phyloP scores from a whole-genome alignment of 1,140 invertebrate species.

The Zaprionus gabonicus region DNA sequence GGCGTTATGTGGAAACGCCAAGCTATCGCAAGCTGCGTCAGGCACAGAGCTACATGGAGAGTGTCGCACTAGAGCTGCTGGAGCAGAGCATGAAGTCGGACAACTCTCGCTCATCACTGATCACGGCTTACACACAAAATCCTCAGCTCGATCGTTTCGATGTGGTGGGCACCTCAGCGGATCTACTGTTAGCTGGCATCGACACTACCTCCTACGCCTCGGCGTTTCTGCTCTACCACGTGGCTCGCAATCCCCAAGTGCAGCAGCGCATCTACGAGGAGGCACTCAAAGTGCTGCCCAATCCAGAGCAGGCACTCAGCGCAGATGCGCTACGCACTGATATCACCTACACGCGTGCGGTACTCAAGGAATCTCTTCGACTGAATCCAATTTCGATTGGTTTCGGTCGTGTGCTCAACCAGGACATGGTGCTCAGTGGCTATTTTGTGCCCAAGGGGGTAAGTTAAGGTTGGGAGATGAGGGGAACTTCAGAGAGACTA shows the following conservation, averaged over 20 bases:
- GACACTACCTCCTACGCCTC: conserved; percentile 94
- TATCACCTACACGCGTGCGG: conserved; percentile 90
- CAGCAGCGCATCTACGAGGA: conserved; percentile 91
- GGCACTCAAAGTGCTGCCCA: conserved; percentile 86
- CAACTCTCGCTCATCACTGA: conserved; percentile 84
- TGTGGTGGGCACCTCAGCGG: conserved; percentile 91
- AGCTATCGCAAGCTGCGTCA: conserved; percentile 89
- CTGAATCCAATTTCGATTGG: conserved; percentile 93
- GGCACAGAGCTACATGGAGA: conserved; percentile 91
- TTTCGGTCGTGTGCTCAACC: conserved; percentile 90
- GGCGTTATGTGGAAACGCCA: conserved; percentile 90
- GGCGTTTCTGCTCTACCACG: conserved; percentile 92
- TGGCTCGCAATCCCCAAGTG: conserved; percentile 89
- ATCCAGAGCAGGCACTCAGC: conserved; percentile 86
- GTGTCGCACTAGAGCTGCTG: conserved; percentile 89
- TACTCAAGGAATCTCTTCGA: conserved; percentile 93
- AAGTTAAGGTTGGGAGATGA: conserved; percentile 77
- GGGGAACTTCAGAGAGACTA: too few relatives aligned
- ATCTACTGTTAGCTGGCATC: conserved; percentile 93
- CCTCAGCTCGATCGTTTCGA: conserved; percentile 90
- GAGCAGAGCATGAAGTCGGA: conserved; percentile 85
- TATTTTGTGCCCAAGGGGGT: conserved; percentile 94
- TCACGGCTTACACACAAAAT: conserved; percentile 89
- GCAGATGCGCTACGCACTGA: conserved; percentile 86
- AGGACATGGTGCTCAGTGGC: conserved; percentile 91